Evolutionary conservation across 2,888 invertebrate species (phyloP).

Genomic region (Altica lythri): DNA sequence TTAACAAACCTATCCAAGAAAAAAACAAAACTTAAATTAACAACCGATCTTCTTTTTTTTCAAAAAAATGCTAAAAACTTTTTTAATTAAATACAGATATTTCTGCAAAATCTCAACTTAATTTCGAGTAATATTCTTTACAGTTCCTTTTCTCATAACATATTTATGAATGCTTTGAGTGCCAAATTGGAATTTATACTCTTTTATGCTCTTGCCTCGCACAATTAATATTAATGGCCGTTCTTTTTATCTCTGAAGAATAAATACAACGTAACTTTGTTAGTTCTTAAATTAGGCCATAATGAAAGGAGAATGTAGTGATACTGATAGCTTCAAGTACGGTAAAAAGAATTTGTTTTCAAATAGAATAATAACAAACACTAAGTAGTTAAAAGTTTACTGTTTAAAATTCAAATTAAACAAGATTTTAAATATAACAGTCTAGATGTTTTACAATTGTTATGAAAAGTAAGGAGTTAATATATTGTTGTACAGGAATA

Average conservation of each 20-base stretch:
- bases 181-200: conserved; percentile 24
- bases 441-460: too few species aligned
- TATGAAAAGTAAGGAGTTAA: too few species aligned
- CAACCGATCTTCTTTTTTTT: too few species aligned
- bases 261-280: conserved; percentile 31
- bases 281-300: conserved; percentile 18
- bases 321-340: conserved; percentile 1
- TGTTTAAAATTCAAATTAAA: too few species aligned
- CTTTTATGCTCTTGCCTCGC: conserved; percentile 13
- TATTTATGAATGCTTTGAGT: conserved; percentile 22
- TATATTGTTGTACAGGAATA: too few species aligned
- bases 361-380: not conserved
- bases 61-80: too few species aligned
- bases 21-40: too few species aligned
- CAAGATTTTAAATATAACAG: too few species aligned
- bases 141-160: conserved; percentile 2
- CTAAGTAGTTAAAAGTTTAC: too few species aligned
- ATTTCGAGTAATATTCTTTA: conserved; percentile 7
- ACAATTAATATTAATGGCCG: conserved; percentile 23
- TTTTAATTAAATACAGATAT: not conserved
- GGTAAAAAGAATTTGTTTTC: conserved; percentile 1
- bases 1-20: too few species aligned
- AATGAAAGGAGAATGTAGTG: conserved; percentile 17
- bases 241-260: conserved; percentile 18
- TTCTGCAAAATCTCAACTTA: not conserved